Evolutionary conservation across 2,888 invertebrate genomes (phyloP).

Genomic region (Vandiemenella viatica): DNA sequence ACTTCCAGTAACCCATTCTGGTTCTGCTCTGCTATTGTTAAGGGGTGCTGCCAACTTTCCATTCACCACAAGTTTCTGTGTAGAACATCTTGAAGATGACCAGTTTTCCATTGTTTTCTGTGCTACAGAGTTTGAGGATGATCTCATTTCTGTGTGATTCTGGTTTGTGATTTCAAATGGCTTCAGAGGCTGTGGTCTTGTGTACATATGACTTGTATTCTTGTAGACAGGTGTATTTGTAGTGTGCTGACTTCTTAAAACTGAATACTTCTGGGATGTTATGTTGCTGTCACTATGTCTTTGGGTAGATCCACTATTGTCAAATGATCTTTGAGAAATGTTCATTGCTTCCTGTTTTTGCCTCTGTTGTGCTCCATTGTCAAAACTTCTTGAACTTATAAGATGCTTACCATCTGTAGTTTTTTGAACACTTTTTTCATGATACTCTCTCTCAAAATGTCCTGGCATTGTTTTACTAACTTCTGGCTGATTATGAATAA

Average conservation of each 20-base stretch:
- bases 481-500: too few species aligned
- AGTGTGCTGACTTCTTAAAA: not conserved
- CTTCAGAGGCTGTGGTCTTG: not conserved
- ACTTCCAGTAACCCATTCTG: not conserved
- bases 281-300: not conserved
- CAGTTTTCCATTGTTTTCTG: slow-evolving; percentile 5
- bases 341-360: too few species aligned
- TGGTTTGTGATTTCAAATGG: not conserved
- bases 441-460: not conserved
- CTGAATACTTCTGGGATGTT: not conserved
- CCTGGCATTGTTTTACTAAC: not conserved
- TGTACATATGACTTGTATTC: not conserved
- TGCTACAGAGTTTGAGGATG: not conserved
- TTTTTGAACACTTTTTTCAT: too few species aligned
- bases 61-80: slow-evolving; percentile 33
- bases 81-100: slow-evolving; percentile 27
- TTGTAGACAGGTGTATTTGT: not conserved
- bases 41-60: slow-evolving; percentile 27
- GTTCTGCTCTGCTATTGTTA: slow-evolving; percentile 6
- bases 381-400: too few species aligned
- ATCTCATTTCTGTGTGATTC: not conserved
- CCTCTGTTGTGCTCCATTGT: too few species aligned
- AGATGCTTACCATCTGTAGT: too few species aligned
- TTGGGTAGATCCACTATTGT: not conserved
- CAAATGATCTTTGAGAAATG: not conserved